phyloP scores from a whole-genome alignment of 2,797 vertebrate species.

The Moxostoma hubbsi region DNA sequence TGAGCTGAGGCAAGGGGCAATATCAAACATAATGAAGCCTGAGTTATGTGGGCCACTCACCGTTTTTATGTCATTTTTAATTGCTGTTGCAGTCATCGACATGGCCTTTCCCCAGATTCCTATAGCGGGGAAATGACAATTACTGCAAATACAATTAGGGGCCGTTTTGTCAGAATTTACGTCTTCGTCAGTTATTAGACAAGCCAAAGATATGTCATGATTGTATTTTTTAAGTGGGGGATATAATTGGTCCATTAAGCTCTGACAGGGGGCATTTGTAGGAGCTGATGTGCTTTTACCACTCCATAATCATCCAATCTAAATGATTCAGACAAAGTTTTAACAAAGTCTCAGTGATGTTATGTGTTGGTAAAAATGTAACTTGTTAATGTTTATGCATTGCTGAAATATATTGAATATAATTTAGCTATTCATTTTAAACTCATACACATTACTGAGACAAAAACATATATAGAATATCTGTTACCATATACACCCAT shows the following conservation, averaged over 20 bases:
- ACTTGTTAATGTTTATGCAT: background rate
- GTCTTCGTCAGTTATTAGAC: constrained; percentile 28
- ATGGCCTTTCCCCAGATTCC: constrained; percentile 33
- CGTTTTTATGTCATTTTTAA: constrained; percentile 55
- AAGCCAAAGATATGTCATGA: constrained; percentile 28
- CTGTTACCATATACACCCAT: too few relatives aligned
- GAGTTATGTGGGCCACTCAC: constrained; percentile 56
- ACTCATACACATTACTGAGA: background rate
- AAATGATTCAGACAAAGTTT: background rate
- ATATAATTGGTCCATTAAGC: constrained; percentile 35
- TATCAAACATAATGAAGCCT: constrained; percentile 51
- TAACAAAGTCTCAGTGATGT: constrained; percentile 4
- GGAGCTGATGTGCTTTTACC: constrained; percentile 23
- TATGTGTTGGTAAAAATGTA: background rate
- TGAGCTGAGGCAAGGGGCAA: constrained; percentile 28
- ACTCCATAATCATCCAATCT: background rate
- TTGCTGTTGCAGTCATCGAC: constrained; percentile 30
- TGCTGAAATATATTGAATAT: background rate
- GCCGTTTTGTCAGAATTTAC: constrained; percentile 37
- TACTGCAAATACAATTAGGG: constrained; percentile 38
- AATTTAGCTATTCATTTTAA: background rate
- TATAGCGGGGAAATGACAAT: constrained; percentile 34
- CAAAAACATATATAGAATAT: background rate
- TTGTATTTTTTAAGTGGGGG: constrained; percentile 22
- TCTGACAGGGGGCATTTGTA: constrained; percentile 28